phyloP scores from a whole-genome alignment of 2,113 vertebrate genomes.

The Hirundichthys speculiger region DNA sequence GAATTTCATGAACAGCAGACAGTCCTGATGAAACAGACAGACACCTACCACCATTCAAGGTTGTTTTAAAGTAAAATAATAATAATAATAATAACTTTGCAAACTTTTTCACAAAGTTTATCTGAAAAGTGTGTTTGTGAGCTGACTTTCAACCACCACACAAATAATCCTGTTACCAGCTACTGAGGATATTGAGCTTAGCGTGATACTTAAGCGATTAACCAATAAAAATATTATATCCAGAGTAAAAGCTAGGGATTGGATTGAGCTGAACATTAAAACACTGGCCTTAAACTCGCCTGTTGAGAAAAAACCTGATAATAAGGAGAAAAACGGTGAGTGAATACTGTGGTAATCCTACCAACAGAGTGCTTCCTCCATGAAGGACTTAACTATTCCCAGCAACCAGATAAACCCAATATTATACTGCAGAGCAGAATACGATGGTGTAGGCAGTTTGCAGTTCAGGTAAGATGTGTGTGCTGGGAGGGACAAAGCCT shows the following conservation, averaged over 20 bases:
- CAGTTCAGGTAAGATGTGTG: slow-evolving; percentile 25
- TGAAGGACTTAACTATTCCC: slow-evolving; percentile 74
- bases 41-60: slow-evolving; percentile 17
- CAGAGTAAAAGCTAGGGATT: slow-evolving; percentile 67
- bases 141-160: slow-evolving; percentile 71
- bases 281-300: slow-evolving; percentile 68
- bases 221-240: slow-evolving; percentile 76
- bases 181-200: slow-evolving; percentile 63
- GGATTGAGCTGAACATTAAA: slow-evolving; percentile 68
- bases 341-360: slow-evolving; percentile 73
- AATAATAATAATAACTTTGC: slow-evolving; percentile 50
- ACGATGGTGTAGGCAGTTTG: slow-evolving; percentile 41
- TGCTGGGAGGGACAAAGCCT: slow-evolving; percentile 38
- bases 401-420: slow-evolving; percentile 68
- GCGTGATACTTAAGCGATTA: slow-evolving; percentile 66
- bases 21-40: slow-evolving; percentile 28
- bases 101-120: slow-evolving; percentile 48
- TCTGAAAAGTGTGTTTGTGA: slow-evolving; percentile 64
- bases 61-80: slow-evolving; percentile 47
- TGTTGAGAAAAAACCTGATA: slow-evolving; percentile 63
- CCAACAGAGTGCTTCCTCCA: slow-evolving; percentile 69
- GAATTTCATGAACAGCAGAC: slow-evolving; percentile 34
- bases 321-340: slow-evolving; percentile 63
- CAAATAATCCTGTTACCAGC: slow-evolving; percentile 69
- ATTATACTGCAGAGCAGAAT: slow-evolving; percentile 52